A percentile compares a stretch with the other conserved stretches of the same genome.
These are phyloP conservation scores for Bellardia pandia DNA, from an alignment of 2,888 invertebrate species.

Conservation along the genomic window DNA sequence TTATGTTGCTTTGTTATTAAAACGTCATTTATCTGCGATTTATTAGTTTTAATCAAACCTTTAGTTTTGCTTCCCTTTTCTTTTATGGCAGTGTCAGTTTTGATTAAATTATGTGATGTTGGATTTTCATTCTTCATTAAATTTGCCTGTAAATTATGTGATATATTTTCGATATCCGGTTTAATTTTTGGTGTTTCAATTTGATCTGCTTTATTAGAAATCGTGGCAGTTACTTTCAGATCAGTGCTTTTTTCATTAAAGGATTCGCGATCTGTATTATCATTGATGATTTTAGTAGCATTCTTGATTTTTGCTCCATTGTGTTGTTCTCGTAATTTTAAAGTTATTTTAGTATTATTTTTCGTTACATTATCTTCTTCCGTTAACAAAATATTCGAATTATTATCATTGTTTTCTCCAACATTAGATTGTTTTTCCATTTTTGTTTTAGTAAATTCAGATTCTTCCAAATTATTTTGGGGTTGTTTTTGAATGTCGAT, in stretches of 20 bases:
- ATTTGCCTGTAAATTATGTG: neutral
- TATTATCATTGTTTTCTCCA: neutral
- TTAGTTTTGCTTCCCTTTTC: constrained; percentile 60
- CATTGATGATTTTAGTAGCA: neutral
- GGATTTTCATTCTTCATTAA: neutral
- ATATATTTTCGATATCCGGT: neutral
- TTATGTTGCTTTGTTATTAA: constrained; percentile 70
- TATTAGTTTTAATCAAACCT: constrained; percentile 2
- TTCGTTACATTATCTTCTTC: neutral
- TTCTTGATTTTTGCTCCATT: neutral
- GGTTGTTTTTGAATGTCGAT: neutral
- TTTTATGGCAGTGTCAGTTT: constrained; percentile 64
- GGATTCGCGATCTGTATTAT: neutral
- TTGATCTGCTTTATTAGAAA: neutral
- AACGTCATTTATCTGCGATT: neutral
- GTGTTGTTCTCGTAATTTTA: neutral
- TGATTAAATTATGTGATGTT: neutral
- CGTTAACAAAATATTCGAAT: neutral
- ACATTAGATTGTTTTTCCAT: no score
- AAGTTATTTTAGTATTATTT: constrained; percentile 5
- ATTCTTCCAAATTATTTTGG: neutral
- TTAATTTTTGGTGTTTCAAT: neutral
- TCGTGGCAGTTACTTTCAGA: neutral
- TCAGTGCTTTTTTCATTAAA: neutral
- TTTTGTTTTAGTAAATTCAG: neutral